Evolutionary conservation across 2,113 vertebrate genomes (phyloP).

Genomic region (Colistium nudipinnis): DNA sequence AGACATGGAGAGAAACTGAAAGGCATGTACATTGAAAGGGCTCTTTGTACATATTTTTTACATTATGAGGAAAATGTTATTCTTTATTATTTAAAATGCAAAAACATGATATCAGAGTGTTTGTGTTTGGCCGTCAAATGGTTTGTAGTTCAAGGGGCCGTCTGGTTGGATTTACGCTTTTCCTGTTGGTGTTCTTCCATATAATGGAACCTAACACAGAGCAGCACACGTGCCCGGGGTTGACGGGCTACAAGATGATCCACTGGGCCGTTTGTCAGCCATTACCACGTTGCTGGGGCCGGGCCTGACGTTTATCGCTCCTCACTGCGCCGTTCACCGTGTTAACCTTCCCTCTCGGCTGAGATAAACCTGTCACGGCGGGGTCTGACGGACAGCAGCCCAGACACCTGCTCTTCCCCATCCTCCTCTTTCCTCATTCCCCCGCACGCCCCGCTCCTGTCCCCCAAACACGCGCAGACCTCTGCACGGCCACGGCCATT

Average conservation of each 20-base stretch:
- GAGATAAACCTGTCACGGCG: slow-evolving; percentile 67
- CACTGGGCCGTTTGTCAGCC: slow-evolving; percentile 63
- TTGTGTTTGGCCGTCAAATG: slow-evolving; percentile 15
- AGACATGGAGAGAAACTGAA: background rate
- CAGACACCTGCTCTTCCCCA: slow-evolving; percentile 23
- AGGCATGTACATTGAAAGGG: background rate
- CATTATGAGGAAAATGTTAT: background rate
- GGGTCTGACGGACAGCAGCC: slow-evolving; percentile 46
- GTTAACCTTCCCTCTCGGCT: slow-evolving; percentile 51
- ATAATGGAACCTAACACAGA: slow-evolving; percentile 31
- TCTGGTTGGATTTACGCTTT: slow-evolving; percentile 10
- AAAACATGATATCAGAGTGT: background rate
- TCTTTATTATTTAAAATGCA: background rate
- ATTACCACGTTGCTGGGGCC: slow-evolving; percentile 31
- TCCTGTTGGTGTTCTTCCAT: slow-evolving; percentile 1
- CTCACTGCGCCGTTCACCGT: slow-evolving; percentile 45
- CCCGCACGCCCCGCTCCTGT: slow-evolving; percentile 8
- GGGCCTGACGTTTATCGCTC: slow-evolving; percentile 66
- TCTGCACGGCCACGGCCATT: slow-evolving; percentile 22
- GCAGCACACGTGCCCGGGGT: slow-evolving; percentile 31
- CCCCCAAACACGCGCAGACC: slow-evolving; percentile 8
- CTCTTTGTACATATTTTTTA: background rate
- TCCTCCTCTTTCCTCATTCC: slow-evolving; percentile 2
- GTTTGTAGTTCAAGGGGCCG: background rate
- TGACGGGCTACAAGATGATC: slow-evolving; percentile 51